Evolutionary conservation across 2,797 vertebrate species (phyloP).

Genomic region (Monodelphis domestica): DNA sequence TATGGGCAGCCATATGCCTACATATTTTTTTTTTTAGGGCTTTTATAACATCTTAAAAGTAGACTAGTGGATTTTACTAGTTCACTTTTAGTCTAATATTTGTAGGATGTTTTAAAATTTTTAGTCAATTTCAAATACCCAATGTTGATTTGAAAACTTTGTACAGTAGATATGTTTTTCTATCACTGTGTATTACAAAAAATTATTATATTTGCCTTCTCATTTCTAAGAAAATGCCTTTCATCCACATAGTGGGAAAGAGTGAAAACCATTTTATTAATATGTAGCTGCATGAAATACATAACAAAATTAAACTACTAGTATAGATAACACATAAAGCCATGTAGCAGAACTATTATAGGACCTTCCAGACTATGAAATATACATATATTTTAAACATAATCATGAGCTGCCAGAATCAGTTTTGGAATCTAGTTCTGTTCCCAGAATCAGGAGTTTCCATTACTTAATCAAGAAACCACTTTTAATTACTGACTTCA

Average conservation of each 20-base stretch:
- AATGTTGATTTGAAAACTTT: background rate
- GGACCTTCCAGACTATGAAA: background rate
- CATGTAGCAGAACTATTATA: background rate
- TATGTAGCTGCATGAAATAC: background rate
- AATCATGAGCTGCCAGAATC: background rate
- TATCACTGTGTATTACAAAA: background rate
- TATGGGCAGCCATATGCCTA: background rate
- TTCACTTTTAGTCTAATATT: background rate
- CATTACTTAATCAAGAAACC: background rate
- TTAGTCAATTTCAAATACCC: fast-evolving
- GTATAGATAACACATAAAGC: background rate
- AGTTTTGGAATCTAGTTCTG: background rate
- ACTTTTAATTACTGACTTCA: background rate
- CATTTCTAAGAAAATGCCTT: background rate
- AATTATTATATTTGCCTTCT: background rate
- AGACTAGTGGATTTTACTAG: background rate
- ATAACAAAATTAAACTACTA: background rate
- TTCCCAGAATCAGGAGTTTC: background rate
- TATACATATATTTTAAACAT: background rate
- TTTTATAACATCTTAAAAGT: background rate
- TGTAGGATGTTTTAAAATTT: background rate
- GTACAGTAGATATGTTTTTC: background rate
- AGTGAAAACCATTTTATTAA: background rate
- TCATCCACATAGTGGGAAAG: background rate
- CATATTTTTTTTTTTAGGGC: constrained; percentile 23